These are phyloP conservation scores for Drosophila bocqueti DNA, from an alignment of 1,140 invertebrate genomes.

Conservation along the genomic window DNA sequence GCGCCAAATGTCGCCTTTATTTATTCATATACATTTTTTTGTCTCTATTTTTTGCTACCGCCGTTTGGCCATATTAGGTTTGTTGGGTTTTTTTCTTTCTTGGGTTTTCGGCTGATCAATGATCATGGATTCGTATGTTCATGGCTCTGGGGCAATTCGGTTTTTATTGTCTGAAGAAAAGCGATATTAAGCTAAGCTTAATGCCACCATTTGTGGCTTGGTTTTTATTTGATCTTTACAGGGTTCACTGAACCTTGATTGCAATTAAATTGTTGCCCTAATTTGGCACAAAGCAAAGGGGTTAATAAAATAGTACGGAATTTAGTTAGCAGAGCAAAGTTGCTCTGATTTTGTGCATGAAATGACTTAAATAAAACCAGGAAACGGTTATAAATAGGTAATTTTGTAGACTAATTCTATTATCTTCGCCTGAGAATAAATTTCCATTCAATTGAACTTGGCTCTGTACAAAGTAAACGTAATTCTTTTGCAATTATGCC, in stretches of 20 bases:
- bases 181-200: conserved; percentile 49
- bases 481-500: conserved; percentile 16
- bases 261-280: conserved; percentile 15
- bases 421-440: neutral
- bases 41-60: conserved; percentile 6
- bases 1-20: conserved; percentile 53
- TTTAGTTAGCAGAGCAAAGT: too few species aligned
- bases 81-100: conserved; percentile 1
- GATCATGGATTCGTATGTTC: conserved; percentile 31
- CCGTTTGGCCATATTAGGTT: conserved; percentile 48
- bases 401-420: too few species aligned
- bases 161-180: conserved; percentile 44
- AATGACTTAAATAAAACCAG: neutral
- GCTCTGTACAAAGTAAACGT: neutral
- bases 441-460: neutral
- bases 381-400: neutral
- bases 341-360: neutral
- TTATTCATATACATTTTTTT: conserved; percentile 32
- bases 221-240: conserved; percentile 22
- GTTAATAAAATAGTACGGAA: neutral
- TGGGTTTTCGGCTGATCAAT: conserved; percentile 44
- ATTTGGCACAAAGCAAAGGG: conserved; percentile 4
- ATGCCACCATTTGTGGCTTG: conserved; percentile 36
- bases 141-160: conserved; percentile 32
- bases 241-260: conserved; percentile 47